Evolutionary conservation across 2,888 invertebrate species (phyloP).

Genomic region (Drosophila ezoana): DNA sequence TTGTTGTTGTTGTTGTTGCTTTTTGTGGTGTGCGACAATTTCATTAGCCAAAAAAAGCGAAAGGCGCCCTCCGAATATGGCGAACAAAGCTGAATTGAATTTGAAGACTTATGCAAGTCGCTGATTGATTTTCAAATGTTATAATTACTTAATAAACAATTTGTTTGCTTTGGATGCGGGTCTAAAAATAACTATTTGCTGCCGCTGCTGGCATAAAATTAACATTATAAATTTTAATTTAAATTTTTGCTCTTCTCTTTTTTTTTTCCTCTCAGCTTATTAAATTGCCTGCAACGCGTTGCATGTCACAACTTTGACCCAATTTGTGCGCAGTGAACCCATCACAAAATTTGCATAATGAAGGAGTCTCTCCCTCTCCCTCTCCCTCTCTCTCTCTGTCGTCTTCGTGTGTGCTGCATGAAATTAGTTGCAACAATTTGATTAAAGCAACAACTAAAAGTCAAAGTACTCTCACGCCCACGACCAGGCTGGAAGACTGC

Average conservation of each 20-base stretch:
- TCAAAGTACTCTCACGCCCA: conserved; percentile 65
- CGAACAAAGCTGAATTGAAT: conserved; percentile 31
- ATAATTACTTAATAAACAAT: conserved; percentile 68
- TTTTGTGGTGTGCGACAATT: conserved; percentile 67
- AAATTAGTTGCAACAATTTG: conserved; percentile 71
- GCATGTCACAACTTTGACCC: conserved; percentile 64
- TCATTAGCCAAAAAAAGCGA: conserved; percentile 74
- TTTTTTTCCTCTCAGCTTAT: neutral
- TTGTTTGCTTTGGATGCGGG: conserved; percentile 17
- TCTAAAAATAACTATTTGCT: conserved; percentile 19
- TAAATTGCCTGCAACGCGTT: conserved; percentile 45
- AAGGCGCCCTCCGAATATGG: conserved; percentile 62
- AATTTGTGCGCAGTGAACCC: conserved; percentile 74
- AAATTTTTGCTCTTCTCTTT: conserved; percentile 4
- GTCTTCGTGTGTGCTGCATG: conserved; percentile 48
- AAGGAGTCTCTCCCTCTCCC: conserved; percentile 12
- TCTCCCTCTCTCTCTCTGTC: neutral
- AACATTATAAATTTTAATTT: conserved; percentile 14
- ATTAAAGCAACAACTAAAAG: conserved; percentile 33
- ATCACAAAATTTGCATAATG: conserved; percentile 58
- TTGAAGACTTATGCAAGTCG: conserved; percentile 61
- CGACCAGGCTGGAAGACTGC: conserved; percentile 38
- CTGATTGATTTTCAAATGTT: conserved; percentile 68
- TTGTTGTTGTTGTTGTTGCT: conserved; percentile 24
- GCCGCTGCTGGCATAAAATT: conserved; percentile 6